Evolutionary conservation across 92 coral and sea anemone species (phyloP).

Genomic region (Metridium senile): DNA sequence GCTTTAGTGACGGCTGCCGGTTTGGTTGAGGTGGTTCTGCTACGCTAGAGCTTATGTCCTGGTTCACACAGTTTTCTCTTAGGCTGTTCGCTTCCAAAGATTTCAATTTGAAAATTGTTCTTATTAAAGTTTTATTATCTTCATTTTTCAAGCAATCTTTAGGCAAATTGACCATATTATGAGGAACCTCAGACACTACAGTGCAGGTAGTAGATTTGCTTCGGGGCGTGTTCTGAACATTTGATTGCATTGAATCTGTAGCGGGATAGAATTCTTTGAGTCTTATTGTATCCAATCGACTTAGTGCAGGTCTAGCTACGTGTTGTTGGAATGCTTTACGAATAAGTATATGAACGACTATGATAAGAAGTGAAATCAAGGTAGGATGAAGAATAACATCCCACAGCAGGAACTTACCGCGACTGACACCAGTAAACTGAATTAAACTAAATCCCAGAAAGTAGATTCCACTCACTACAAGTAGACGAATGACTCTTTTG

Average conservation of each 20-base stretch:
- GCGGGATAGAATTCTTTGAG: conserved; percentile 2
- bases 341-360: conserved; percentile 56
- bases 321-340: conserved; percentile 56
- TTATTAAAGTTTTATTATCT: neutral
- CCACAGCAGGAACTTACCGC: conserved; percentile 48
- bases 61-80: neutral
- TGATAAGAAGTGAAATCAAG: conserved; percentile 47
- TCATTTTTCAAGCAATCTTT: no score
- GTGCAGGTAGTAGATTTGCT: neutral
- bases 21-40: neutral
- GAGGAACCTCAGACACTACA: neutral
- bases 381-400: conserved; percentile 71
- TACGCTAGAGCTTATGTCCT: neutral
- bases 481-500: conserved; percentile 47
- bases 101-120: neutral
- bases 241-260: neutral
- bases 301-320: conserved; percentile 24
- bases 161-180: neutral
- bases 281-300: neutral
- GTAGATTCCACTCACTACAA: conserved; percentile 56
- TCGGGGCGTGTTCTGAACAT: neutral
- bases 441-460: conserved; percentile 64
- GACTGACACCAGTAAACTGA: conserved; percentile 49
- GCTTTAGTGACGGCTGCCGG: neutral
- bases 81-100: neutral